Conservation (phyloP, 2,888 invertebrate species). For the Cloeon dipterum region DNA sequence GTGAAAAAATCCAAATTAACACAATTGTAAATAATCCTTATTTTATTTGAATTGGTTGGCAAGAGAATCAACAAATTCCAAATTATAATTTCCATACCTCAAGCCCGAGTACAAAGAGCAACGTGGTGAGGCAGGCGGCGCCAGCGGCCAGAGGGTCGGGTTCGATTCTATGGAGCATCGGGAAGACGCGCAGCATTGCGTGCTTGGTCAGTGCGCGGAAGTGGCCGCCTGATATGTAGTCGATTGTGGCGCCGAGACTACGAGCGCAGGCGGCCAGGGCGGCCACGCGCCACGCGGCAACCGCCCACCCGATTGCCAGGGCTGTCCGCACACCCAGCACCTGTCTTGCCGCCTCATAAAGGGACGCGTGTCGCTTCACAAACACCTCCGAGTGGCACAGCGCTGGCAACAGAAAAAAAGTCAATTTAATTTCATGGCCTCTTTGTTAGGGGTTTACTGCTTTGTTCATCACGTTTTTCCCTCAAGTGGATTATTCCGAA, state of each 20-base stretch:
- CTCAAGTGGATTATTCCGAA: too few species aligned
- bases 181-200: conserved; percentile 32
- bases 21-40: too few species aligned
- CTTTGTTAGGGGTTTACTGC: too few species aligned
- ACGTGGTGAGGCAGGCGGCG: conserved; percentile 31
- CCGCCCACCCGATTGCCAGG: conserved; percentile 21
- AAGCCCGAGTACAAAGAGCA: conserved; percentile 36
- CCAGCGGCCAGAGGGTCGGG: conserved; percentile 36
- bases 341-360: conserved; percentile 16
- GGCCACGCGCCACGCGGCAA: conserved; percentile 29
- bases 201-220: conserved; percentile 19
- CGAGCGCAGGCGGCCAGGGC: conserved; percentile 36
- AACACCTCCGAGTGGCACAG: background rate
- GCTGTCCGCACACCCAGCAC: conserved; percentile 28
- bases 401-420: background rate
- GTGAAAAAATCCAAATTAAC: too few species aligned
- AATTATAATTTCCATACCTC: too few species aligned
- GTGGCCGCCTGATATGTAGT: conserved; percentile 32
- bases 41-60: too few species aligned
- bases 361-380: background rate
- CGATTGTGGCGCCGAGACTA: conserved; percentile 34
- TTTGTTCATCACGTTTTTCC: too few species aligned
- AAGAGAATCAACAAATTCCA: too few species aligned
- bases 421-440: too few species aligned
- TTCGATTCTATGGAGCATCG: conserved; percentile 34